Evolutionary conservation across 2,113 vertebrate species (phyloP).

Genomic region (Rhinichthys klamathensis): DNA sequence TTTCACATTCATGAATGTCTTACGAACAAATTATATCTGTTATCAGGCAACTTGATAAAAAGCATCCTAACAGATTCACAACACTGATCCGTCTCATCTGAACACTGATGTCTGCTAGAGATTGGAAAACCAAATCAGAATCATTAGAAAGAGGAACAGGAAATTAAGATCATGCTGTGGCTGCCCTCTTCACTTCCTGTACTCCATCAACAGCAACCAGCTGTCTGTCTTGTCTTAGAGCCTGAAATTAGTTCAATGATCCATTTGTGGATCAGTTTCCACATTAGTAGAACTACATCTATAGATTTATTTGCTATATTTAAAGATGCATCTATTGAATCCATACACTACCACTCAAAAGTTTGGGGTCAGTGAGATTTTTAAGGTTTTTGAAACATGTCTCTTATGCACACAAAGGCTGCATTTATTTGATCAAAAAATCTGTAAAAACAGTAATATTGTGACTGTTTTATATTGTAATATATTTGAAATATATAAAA

Average conservation of each 20-base stretch:
- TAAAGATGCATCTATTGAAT: not conserved
- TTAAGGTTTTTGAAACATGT: not conserved
- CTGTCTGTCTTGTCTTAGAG: not conserved
- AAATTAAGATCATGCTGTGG: conserved; percentile 31
- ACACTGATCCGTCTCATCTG: not conserved
- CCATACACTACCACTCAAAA: not conserved
- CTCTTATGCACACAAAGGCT: not conserved
- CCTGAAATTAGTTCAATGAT: not conserved
- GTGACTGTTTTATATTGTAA: not conserved
- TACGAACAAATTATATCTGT: not conserved
- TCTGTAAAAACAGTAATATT: not conserved
- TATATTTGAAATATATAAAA: no score
- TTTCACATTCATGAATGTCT: not conserved
- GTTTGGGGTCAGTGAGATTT: not conserved
- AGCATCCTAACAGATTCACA: not conserved
- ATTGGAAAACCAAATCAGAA: conserved; percentile 15
- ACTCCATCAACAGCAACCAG: not conserved
- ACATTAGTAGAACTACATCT: not conserved
- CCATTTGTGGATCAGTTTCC: not conserved
- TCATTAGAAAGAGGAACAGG: conserved; percentile 13
- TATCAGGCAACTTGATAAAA: not conserved
- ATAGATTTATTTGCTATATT: not conserved
- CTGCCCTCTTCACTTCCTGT: not conserved
- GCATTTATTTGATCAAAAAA: not conserved
- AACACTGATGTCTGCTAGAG: conserved; percentile 38